Conservation (phyloP, 1,140 invertebrate species). For the Drosophila lini region DNA sequence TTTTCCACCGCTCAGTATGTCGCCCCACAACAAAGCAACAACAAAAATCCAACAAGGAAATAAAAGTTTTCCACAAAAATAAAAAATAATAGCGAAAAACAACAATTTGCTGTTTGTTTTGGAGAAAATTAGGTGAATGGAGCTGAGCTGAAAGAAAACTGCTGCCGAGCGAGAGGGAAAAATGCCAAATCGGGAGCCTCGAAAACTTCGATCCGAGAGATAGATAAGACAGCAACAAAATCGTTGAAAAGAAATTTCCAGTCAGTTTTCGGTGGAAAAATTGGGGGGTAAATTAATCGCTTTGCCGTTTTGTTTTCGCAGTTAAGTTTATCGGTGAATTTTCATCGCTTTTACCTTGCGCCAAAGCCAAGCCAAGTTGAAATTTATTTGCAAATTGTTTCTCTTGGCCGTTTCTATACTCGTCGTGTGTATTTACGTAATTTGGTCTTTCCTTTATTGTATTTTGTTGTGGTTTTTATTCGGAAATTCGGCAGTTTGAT, state of each 20-base stretch:
- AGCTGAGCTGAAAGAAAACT: conserved; percentile 34
- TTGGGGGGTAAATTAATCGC: conserved; percentile 36
- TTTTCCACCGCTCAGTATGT: conserved; percentile 47
- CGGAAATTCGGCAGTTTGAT: conserved; percentile 32
- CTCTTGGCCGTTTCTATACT: conserved; percentile 25
- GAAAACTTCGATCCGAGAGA: conserved; percentile 49
- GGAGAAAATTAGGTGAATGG: conserved; percentile 72
- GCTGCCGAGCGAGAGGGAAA: conserved; percentile 26
- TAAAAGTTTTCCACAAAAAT: conserved; percentile 56
- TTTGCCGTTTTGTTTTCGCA: conserved; percentile 37
- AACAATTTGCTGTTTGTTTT: conserved; percentile 25
- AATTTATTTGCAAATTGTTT: conserved; percentile 52
- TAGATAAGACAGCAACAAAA: conserved; percentile 51
- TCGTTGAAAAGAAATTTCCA: conserved; percentile 44
- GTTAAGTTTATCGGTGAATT: conserved; percentile 63
- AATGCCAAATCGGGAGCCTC: conserved; percentile 38
- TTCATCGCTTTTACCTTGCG: conserved; percentile 55
- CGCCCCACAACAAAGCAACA: conserved; percentile 24
- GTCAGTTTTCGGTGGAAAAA: conserved; percentile 2
- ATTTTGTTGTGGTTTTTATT: conserved; percentile 10
- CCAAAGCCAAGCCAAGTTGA: conserved; percentile 11
- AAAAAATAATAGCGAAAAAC: conserved; percentile 2
- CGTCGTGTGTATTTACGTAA: conserved; percentile 42
- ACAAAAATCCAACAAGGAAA: conserved; percentile 64
- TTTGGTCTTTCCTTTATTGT: conserved; percentile 3